phyloP scores from a whole-genome alignment of 1,140 invertebrate species.

The Rhyacophila brunnea region DNA sequence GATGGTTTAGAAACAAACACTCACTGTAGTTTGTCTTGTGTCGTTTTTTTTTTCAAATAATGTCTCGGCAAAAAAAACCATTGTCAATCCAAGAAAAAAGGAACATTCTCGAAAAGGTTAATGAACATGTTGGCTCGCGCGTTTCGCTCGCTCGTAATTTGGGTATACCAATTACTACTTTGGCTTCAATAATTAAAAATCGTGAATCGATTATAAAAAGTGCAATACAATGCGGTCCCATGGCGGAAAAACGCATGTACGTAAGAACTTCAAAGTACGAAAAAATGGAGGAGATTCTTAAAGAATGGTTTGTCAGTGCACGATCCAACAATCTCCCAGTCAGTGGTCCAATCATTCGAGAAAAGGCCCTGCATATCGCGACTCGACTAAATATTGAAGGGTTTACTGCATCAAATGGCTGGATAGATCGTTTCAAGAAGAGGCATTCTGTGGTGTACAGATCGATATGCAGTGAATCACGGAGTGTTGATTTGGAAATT shows the following conservation, averaged over 20 bases:
- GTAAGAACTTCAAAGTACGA: constrained; percentile 10
- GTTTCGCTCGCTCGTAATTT: neutral
- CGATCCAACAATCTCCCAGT: neutral
- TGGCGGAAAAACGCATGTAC: neutral
- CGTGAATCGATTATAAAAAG: neutral
- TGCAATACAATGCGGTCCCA: constrained; percentile 3
- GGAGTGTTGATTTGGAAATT: neutral
- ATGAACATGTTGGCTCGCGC: too few relatives aligned
- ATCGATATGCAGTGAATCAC: neutral
- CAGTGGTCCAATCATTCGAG: neutral
- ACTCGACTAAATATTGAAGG: neutral
- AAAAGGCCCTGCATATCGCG: constrained; percentile 11
- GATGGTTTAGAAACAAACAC: too few relatives aligned
- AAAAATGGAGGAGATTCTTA: constrained; percentile 2
- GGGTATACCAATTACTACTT: neutral
- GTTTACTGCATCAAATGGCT: constrained; percentile 14
- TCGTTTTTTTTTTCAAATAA: too few relatives aligned
- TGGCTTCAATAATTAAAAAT: constrained; percentile 10
- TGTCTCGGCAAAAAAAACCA: too few relatives aligned
- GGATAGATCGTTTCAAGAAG: constrained; percentile 14
- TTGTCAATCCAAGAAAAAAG: too few relatives aligned
- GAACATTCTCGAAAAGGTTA: too few relatives aligned
- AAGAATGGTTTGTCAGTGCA: constrained; percentile 3
- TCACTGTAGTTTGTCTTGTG: too few relatives aligned
- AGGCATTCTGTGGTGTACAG: constrained; percentile 9